A percentile compares a stretch with the other conserved stretches of the same genome.
Conservation (phyloP, 2,113 vertebrate species). For the Pampusana beccarii region DNA sequence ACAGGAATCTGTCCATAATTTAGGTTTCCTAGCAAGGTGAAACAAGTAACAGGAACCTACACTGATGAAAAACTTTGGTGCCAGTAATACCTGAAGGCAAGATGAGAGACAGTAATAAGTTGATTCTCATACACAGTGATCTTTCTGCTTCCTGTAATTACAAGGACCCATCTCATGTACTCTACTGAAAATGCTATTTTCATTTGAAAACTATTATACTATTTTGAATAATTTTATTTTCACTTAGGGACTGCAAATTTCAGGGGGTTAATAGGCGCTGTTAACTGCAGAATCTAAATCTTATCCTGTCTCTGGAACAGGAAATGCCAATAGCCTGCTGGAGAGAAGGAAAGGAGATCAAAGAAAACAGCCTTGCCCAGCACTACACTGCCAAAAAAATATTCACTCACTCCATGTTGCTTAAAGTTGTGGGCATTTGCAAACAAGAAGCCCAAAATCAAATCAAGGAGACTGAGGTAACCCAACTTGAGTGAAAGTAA, state of each 20-base stretch:
- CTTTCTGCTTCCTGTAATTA: background rate
- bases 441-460: background rate
- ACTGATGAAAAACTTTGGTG: background rate
- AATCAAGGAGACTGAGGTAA: background rate
- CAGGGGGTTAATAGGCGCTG: background rate
- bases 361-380: background rate
- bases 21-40: background rate
- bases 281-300: background rate
- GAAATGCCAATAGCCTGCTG: background rate
- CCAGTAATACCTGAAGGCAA: background rate
- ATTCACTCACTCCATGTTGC: accelerated
- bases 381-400: background rate
- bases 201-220: background rate
- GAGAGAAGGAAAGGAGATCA: background rate
- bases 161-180: background rate
- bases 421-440: background rate
- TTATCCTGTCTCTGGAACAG: background rate
- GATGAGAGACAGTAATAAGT: background rate
- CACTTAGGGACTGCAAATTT: background rate
- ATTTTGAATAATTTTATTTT: background rate
- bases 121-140: background rate
- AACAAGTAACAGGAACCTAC: background rate
- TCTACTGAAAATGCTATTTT: background rate
- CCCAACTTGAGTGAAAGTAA: background rate
- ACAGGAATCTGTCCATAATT: background rate